Percentiles rank a stretch among this genome's conserved stretches.
phyloP scores from a whole-genome alignment of 2,113 vertebrate genomes.

The Rhinoptilus africanus region DNA sequence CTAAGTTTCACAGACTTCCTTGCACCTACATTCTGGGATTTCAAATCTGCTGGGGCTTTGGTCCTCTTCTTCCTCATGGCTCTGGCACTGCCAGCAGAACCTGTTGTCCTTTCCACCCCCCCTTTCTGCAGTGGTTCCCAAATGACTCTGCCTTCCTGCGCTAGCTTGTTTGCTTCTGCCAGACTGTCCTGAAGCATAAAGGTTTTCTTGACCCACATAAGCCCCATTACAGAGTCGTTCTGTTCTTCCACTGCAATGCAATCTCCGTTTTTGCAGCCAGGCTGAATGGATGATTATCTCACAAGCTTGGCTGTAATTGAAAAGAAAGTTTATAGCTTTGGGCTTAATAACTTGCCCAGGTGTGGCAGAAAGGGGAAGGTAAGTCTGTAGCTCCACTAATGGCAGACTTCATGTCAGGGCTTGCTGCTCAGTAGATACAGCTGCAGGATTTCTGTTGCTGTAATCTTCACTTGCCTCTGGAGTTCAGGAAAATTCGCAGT shows the following conservation, averaged over 20 bases:
- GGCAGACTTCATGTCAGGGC: constrained; percentile 8
- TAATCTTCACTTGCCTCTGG: neutral
- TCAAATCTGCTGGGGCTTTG: neutral
- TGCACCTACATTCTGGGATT: neutral
- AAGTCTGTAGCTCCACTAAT: neutral
- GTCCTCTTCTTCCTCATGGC: neutral
- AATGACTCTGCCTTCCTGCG: neutral
- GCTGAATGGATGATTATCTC: neutral
- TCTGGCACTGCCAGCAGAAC: neutral
- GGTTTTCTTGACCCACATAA: neutral
- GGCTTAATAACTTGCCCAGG: constrained; percentile 35
- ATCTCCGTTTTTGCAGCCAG: neutral
- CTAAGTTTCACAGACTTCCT: neutral
- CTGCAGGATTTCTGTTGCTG: neutral
- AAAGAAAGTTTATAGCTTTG: constrained; percentile 37
- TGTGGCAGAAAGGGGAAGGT: constrained; percentile 26
- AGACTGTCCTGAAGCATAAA: neutral
- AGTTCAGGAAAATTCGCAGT: neutral
- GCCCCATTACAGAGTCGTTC: neutral
- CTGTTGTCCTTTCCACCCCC: neutral
- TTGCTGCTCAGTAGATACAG: neutral
- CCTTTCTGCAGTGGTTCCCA: neutral
- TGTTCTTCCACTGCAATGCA: neutral
- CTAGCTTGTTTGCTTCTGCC: neutral
- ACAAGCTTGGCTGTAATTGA: neutral